Percentiles rank a stretch among this genome's conserved stretches.
phyloP scores from a whole-genome alignment of 2,797 vertebrate genomes.

The Aphelocoma californica region DNA sequence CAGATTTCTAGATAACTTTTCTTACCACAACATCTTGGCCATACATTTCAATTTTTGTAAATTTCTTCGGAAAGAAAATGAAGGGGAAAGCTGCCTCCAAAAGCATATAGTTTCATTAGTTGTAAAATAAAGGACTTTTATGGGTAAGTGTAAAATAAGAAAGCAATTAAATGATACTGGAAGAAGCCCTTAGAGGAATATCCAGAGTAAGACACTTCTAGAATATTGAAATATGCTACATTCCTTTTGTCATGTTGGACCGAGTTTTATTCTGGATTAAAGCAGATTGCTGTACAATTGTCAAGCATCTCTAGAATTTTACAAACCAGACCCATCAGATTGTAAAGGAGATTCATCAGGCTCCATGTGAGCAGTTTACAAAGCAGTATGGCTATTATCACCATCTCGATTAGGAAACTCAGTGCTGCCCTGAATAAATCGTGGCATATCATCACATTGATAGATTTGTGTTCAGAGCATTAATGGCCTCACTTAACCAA shows the following conservation, averaged over 20 bases:
- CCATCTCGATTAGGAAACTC: neutral
- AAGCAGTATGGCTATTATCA: neutral
- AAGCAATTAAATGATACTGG: neutral
- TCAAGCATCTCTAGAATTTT: neutral
- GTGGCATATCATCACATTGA: neutral
- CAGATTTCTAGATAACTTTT: neutral
- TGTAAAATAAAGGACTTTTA: neutral
- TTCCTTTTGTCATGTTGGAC: neutral
- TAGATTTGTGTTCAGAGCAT: neutral
- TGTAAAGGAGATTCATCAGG: neutral
- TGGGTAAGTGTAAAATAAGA: neutral
- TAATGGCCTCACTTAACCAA: neutral
- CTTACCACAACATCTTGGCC: neutral
- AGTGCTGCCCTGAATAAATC: neutral
- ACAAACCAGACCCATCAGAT: neutral
- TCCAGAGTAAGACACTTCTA: neutral
- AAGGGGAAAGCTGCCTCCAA: neutral
- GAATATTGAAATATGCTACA: neutral
- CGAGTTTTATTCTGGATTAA: neutral
- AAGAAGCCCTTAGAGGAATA: neutral
- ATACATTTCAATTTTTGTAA: neutral
- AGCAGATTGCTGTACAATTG: neutral
- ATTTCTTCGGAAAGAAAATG: neutral
- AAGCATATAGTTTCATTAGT: neutral
- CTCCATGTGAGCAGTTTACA: neutral